phyloP scores from a whole-genome alignment of 2,888 invertebrate genomes.

The Parnassius orleans region DNA sequence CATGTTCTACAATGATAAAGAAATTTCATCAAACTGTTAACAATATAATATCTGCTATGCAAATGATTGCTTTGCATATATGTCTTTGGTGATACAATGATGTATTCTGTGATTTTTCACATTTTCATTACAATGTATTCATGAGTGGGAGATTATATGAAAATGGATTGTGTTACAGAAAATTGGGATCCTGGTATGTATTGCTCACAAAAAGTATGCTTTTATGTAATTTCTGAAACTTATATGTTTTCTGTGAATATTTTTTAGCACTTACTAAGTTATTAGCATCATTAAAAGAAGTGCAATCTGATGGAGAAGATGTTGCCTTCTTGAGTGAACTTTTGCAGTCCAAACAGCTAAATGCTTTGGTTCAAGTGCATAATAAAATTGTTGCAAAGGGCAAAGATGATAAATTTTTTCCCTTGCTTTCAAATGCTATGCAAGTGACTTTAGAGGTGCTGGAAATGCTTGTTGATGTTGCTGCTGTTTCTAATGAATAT shows the following conservation, averaged over 20 bases:
- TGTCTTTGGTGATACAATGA: constrained; percentile 1
- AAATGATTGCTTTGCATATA: not conserved
- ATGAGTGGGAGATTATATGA: constrained; percentile 36
- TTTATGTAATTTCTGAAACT: not conserved
- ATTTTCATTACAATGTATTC: constrained; percentile 4
- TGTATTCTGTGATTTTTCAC: constrained; percentile 9
- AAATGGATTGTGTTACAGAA: constrained; percentile 61
- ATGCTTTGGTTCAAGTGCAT: constrained; percentile 94
- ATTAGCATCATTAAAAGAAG: constrained; percentile 90
- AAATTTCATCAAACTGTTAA: not conserved
- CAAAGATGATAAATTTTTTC: constrained; percentile 91
- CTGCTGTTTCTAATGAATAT: constrained; percentile 86
- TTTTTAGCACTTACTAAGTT: constrained; percentile 88
- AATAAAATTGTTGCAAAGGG: constrained; percentile 92
- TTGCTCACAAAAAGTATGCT: constrained; percentile 1
- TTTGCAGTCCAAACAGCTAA: constrained; percentile 91
- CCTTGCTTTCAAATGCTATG: constrained; percentile 91
- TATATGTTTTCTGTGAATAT: not conserved
- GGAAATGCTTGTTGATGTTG: constrained; percentile 85
- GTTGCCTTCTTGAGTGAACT: constrained; percentile 91
- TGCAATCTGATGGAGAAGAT: constrained; percentile 91
- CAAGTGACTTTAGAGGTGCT: constrained; percentile 90
- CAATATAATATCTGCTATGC: not conserved
- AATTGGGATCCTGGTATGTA: constrained; percentile 71
- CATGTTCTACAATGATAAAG: not conserved